phyloP scores from a whole-genome alignment of 2,113 vertebrate species.

The Cephalopholis sonnerati region DNA sequence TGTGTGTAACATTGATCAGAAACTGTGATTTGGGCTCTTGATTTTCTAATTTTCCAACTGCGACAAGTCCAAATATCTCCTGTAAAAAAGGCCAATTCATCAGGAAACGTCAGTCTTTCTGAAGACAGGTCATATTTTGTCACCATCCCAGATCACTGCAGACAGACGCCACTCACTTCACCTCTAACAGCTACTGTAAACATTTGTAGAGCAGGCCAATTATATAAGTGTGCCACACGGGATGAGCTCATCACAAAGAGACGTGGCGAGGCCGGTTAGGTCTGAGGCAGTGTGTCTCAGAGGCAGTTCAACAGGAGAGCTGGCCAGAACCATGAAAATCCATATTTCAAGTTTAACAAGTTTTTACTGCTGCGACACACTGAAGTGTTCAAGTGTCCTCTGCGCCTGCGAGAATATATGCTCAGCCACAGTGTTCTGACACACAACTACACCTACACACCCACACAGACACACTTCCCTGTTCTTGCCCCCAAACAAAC shows the following conservation, averaged over 20 bases:
- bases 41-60: background rate
- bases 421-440: conserved; percentile 17
- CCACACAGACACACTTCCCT: conserved; percentile 18
- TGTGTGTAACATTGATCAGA: background rate
- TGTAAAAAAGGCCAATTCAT: background rate
- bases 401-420: conserved; percentile 8
- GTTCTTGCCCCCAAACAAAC: conserved; percentile 40
- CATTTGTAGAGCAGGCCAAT: background rate
- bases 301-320: background rate
- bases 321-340: conserved; percentile 8
- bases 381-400: background rate
- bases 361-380: conserved; percentile 12
- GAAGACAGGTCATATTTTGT: background rate
- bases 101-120: background rate
- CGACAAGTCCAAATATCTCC: background rate
- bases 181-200: background rate
- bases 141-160: background rate
- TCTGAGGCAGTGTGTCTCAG: background rate
- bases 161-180: background rate
- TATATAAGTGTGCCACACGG: background rate
- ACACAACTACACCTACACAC: conserved; percentile 8
- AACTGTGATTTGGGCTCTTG: background rate
- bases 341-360: conserved; percentile 12
- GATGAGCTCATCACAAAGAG: background rate
- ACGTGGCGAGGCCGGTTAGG: background rate